Evolutionary conservation across 2,888 invertebrate genomes (phyloP).

Genomic region (Coecobrya sp.): DNA sequence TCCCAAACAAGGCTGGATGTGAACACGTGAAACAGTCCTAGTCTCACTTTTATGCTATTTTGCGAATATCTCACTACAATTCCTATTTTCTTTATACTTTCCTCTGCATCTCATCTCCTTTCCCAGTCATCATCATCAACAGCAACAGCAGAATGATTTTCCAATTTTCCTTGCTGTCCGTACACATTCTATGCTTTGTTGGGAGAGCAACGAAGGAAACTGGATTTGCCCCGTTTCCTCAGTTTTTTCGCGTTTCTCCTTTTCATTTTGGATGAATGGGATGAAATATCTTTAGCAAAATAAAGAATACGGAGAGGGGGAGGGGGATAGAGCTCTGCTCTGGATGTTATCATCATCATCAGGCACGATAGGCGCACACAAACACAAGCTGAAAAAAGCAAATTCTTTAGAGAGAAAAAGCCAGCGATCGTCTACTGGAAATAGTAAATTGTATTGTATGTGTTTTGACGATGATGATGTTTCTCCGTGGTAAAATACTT

Average conservation of each 20-base stretch:
- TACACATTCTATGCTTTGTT: neutral
- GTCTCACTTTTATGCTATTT: neutral
- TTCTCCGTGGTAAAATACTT: neutral
- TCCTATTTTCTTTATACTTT: slow-evolving; percentile 33
- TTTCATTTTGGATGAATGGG: slow-evolving; percentile 31
- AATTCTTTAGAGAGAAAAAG: slow-evolving; percentile 19
- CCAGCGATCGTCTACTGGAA: slow-evolving; percentile 11
- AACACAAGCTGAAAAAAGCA: slow-evolving; percentile 1
- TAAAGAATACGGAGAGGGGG: slow-evolving; percentile 16
- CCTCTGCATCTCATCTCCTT: slow-evolving; percentile 45
- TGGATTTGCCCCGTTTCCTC: slow-evolving; percentile 34
- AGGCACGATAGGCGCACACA: neutral
- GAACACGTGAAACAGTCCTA: slow-evolving; percentile 3
- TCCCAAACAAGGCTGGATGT: neutral
- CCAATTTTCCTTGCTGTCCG: slow-evolving; percentile 54
- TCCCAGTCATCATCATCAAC: slow-evolving; percentile 47
- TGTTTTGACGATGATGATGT: neutral
- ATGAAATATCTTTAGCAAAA: slow-evolving; percentile 27
- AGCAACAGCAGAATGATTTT: slow-evolving; percentile 63
- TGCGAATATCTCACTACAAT: neutral
- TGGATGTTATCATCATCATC: neutral
- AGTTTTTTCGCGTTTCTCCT: slow-evolving; percentile 34
- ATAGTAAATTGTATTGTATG: slow-evolving; percentile 9
- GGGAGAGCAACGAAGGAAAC: slow-evolving; percentile 18
- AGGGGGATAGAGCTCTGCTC: neutral